Percentiles rank a stretch among this genome's conserved stretches.
phyloP scores from a whole-genome alignment of 2,113 vertebrate genomes.

The Protomyctophum bolini region DNA sequence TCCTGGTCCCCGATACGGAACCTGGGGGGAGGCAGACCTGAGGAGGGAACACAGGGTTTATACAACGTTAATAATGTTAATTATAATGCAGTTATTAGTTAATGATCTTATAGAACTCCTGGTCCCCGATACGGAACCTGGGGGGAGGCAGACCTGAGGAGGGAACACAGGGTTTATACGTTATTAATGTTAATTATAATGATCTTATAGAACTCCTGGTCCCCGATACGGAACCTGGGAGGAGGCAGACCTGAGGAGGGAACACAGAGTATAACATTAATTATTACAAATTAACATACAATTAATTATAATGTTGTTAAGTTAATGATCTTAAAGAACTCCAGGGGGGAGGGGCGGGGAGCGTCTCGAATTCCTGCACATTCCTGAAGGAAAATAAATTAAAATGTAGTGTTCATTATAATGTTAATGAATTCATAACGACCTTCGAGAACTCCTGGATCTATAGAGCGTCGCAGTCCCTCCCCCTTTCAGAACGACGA shows the following conservation, averaged over 20 bases:
- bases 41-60: conserved; percentile 1
- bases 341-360: conserved; percentile 89
- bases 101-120: conserved; percentile 88
- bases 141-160: conserved; percentile 77
- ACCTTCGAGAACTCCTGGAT: conserved; percentile 92
- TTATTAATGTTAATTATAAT: not conserved
- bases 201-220: conserved; percentile 91
- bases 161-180: not conserved
- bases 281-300: too few species aligned
- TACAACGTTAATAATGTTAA: too few species aligned
- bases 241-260: conserved; percentile 82
- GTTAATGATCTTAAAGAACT: too few species aligned
- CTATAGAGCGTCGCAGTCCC: too few species aligned
- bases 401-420: too few species aligned
- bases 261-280: too few species aligned
- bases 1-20: conserved; percentile 98
- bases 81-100: not conserved
- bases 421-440: too few species aligned
- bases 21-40: conserved; percentile 83
- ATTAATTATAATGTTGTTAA: too few species aligned
- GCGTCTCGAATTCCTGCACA: conserved; percentile 93
- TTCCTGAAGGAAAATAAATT: conserved; percentile 70
- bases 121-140: conserved; percentile 95
- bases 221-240: conserved; percentile 92
- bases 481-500: too few species aligned